A percentile compares a stretch with the other conserved stretches of the same genome.
These are phyloP conservation scores for Ahaetulla prasina DNA, from an alignment of 2,113 vertebrate genomes.

Conservation along the genomic window DNA sequence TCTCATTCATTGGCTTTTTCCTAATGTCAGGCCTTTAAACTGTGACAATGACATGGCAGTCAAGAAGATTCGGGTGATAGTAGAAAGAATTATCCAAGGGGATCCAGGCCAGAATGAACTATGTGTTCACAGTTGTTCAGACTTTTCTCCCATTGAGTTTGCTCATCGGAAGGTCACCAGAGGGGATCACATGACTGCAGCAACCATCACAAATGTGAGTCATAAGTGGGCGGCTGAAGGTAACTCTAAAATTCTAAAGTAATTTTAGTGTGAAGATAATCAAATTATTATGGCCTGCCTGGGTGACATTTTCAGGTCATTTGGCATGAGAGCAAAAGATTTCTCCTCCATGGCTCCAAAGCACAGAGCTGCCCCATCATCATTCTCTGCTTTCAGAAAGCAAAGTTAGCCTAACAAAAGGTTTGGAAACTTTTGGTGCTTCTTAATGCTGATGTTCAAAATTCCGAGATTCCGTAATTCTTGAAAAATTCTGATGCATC, in stretches of 20 bases:
- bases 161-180: neutral
- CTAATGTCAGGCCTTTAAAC: slow-evolving; percentile 33
- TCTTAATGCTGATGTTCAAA: neutral
- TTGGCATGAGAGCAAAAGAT: neutral
- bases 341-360: neutral
- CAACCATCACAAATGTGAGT: neutral
- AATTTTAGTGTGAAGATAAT: neutral
- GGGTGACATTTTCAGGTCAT: neutral
- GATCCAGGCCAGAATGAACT: neutral
- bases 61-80: neutral
- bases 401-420: neutral
- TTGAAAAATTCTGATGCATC: neutral
- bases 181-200: too few relatives aligned
- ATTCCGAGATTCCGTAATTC: neutral
- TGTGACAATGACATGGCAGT: neutral
- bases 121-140: neutral
- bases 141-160: neutral
- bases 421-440: neutral
- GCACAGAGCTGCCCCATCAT: neutral
- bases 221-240: neutral
- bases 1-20: neutral
- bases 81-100: neutral
- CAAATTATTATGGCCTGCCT: neutral
- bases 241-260: neutral
- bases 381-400: neutral